A percentile compares a stretch with the other conserved stretches of the same genome.
phyloP scores from a whole-genome alignment of 2,797 vertebrate genomes.

The Xiphophorus birchmanni region DNA sequence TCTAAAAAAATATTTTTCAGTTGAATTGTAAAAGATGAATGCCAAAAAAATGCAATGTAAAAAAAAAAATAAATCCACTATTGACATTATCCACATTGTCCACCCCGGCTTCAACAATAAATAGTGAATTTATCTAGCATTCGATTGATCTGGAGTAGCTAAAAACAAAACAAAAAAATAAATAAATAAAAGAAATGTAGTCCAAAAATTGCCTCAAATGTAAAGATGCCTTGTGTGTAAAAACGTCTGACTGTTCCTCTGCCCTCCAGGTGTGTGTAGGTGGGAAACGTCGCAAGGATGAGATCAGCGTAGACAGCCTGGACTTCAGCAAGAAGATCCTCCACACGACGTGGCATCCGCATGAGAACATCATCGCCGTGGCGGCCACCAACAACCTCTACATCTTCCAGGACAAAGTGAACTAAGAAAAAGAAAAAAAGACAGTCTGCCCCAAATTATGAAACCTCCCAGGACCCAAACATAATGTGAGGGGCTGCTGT shows the following conservation, averaged over 20 bases:
- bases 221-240: not conserved
- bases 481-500: conserved; percentile 29
- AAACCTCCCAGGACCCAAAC: conserved; percentile 35
- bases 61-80: not conserved
- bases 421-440: conserved; percentile 80
- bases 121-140: not conserved
- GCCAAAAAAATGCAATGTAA: not conserved
- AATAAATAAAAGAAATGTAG: not conserved
- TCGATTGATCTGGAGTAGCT: not conserved
- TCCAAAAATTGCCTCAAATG: not conserved
- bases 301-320: conserved; percentile 98
- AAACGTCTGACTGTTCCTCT: conserved; percentile 11
- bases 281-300: conserved; percentile 95
- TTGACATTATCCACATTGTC: not conserved
- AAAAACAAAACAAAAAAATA: not conserved
- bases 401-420: conserved; percentile 99
- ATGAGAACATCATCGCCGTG: conserved; percentile 99
- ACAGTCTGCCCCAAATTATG: conserved; percentile 32
- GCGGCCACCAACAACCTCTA: conserved; percentile 99
- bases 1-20: not conserved
- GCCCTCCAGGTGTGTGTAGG: conserved; percentile 89
- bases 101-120: not conserved
- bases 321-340: conserved; percentile 99
- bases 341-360: conserved; percentile 98
- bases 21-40: not conserved